Percentiles rank a stretch among this genome's conserved stretches.
phyloP scores from a whole-genome alignment of 2,797 vertebrate species.

The Pseudochromis fuscus region DNA sequence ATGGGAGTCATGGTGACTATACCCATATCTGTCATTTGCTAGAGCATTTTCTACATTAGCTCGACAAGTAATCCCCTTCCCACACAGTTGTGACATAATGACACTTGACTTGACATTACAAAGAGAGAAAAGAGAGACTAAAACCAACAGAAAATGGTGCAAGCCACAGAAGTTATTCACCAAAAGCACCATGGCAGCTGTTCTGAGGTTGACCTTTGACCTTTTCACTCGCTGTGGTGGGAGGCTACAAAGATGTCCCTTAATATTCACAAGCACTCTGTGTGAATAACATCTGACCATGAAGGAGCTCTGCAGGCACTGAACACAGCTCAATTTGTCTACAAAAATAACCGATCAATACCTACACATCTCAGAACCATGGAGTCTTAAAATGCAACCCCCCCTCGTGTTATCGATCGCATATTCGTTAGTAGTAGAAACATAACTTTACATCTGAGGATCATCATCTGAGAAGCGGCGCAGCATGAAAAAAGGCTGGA shows the following conservation, averaged over 20 bases:
- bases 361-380: background rate
- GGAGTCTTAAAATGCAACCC: constrained; percentile 6
- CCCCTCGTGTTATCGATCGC: constrained; percentile 7
- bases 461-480: background rate
- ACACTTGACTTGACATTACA: no score
- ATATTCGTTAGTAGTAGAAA: constrained; percentile 4
- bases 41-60: no score
- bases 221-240: background rate
- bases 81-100: no score
- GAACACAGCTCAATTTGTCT: constrained; percentile 25
- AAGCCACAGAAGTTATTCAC: no score
- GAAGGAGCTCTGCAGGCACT: background rate
- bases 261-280: background rate
- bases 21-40: no score
- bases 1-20: no score
- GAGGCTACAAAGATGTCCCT: background rate
- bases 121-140: no score
- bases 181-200: background rate
- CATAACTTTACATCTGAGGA: constrained; percentile 10
- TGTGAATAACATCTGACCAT: constrained; percentile 2
- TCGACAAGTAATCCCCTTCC: no score
- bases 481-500: background rate
- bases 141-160: no score
- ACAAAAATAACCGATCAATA: constrained; percentile 26
- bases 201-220: constrained; percentile 16